Base-by-base conservation (phyloP, 2,888 invertebrate species). In the Agonum fuliginosum region DNA sequence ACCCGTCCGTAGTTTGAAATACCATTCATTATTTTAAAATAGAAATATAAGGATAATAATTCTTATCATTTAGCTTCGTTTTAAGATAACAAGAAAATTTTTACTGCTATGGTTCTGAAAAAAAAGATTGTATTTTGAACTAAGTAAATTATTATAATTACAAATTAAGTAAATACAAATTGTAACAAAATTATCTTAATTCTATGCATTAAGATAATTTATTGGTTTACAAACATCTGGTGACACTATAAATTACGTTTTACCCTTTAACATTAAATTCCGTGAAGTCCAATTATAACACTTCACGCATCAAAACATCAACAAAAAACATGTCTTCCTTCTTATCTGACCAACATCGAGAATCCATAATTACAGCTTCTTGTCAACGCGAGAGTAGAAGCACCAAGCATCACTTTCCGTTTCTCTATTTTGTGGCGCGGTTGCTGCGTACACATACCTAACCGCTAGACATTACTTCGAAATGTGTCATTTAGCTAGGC, bases 401-500 rank as follows among this genome's bases (percentile, higher is more conserved):
- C n/a, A n/a, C n/a, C n/a, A n/a, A n/a, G n/a, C 41, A 41, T 67
- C 41, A 67, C 67, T 67, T 67, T 67, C 17, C 41, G 19, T 67
- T 41, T 41, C 67, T 67, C 12, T 67, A 20, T 41, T 67, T 67
- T 67, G n/a, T 37, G 10, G 20, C 5, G 6, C 17, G 58, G 6
- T 62, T 30, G 58, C 58, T 41, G 67, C 67, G n/a, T 20, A 41
- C 20, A 37, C 67, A 67, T 67, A 67, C 67, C 67, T 67, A 67
- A n/a, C 37, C 67, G 67, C 67, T 37, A 67, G 67, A 67, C 67
- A 67, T 41, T 41, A 41, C 67, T 67, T 10, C 22, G 67, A 67
- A 67, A 67, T 67, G 67, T 67, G 41, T 67, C 67, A 67, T 67
- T 67, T 67, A 67, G 17, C 67, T 3, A 41, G 37, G 22, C 67